Conservation (phyloP, 2,888 invertebrate species). For the Lomographa bimaculata region DNA sequence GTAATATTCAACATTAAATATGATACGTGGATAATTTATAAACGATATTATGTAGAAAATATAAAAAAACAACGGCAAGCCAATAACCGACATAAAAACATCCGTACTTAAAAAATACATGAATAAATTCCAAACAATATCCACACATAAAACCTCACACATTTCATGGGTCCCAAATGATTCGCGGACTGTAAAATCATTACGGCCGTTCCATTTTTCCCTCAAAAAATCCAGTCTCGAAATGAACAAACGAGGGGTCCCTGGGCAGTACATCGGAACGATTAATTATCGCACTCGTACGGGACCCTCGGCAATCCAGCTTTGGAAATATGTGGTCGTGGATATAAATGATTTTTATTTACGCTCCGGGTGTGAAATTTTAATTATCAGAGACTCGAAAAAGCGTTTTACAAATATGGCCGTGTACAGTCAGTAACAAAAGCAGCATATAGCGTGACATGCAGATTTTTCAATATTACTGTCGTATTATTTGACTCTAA, state of each 20-base stretch:
- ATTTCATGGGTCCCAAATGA: conserved; percentile 38
- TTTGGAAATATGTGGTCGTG: conserved; percentile 24
- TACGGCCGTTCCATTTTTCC: conserved; percentile 35
- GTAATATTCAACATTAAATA: too few relatives aligned
- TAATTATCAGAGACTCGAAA: conserved; percentile 6
- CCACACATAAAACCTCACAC: conserved; percentile 27
- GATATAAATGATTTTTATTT: conserved; percentile 26
- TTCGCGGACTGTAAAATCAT: conserved; percentile 38
- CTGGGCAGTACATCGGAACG: conserved; percentile 39
- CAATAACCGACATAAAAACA: conserved; percentile 7
- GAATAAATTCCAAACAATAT: conserved; percentile 21
- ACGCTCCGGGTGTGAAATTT: conserved; percentile 15
- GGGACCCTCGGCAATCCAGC: conserved; percentile 33
- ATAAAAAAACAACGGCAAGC: too few relatives aligned
- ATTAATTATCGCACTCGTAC: conserved; percentile 50
- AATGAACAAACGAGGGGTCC: conserved; percentile 48
- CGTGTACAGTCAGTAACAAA: too few relatives aligned
- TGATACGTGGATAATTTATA: too few relatives aligned
- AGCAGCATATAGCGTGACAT: too few relatives aligned
- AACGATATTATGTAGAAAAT: too few relatives aligned
- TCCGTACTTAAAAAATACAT: conserved; percentile 9
- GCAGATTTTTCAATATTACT: too few relatives aligned
- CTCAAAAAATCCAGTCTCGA: conserved; percentile 32
- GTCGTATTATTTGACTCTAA: too few relatives aligned
- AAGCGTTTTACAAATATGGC: too few relatives aligned